Base-by-base conservation (phyloP, 2,113 vertebrate genomes). In the Xiphias gladius region DNA sequence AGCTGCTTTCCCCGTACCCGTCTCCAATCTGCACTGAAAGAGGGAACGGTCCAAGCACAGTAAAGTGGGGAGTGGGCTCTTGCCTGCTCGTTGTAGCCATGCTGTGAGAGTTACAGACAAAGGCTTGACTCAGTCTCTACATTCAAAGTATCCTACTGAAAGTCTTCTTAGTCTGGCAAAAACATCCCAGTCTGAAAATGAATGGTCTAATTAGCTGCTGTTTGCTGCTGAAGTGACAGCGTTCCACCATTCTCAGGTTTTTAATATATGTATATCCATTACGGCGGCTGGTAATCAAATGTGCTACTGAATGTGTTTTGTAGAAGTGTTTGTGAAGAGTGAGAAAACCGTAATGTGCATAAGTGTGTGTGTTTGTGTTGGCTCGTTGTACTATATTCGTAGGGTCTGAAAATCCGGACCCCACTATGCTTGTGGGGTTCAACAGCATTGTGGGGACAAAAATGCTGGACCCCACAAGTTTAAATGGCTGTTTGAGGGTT, bases 21-120 rank as follows among this genome's bases (percentile, higher is more conserved):
- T 35, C 32, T 35, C 32, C 32, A 3, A 35, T 35, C 32, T 35
- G 3, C 32, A 35, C 32, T 35, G 32, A 35, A 35, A 35, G 32
- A 35, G 32, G 32, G 32, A 35, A 35, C 32, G 32, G 6, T 35
- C 32, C 32, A 35, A 35, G 32, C 32, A 35, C 32, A 35, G 3
- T 35, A 35, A 35, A 35, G 32, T 3, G 32, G 32, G 32, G 32
- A 35, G 6, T 35, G n/a, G n/a, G n/a, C n/a, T n/a, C n/a, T n/a
- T n/a, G n/a, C n/a, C n/a, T n/a, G n/a, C n/a, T n/a, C n/a, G n/a
- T n/a, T n/a, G 28, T 12, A 82, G 58, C 41, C 41, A 55, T 28
- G 57, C 66, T 62, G 65, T 76, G 82, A 70, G 54, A 78, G 67
- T 73, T 64, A 79, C 2, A 62, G 61, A n/a, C n/a, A n/a, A 50